These are phyloP conservation scores for Oegoconia quadripuncta DNA, from an alignment of 2,888 invertebrate genomes.

Conservation along the genomic window DNA sequence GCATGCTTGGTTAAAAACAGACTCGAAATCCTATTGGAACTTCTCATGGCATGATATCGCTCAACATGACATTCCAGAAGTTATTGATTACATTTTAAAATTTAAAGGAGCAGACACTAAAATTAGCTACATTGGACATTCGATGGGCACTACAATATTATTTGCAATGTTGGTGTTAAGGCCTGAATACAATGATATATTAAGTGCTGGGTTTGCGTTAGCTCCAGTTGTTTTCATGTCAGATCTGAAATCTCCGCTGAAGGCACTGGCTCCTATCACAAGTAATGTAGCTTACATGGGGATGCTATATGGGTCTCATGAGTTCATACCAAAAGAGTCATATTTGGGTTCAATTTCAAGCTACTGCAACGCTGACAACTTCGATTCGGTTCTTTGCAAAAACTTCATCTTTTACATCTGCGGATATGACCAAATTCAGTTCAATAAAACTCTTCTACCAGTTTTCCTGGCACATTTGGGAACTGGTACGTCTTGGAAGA, in stretches of 20 bases:
- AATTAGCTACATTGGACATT: conserved; percentile 90
- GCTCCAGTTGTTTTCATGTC: conserved; percentile 85
- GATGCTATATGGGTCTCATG: conserved; percentile 82
- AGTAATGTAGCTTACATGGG: conserved; percentile 79
- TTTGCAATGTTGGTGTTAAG: conserved; percentile 83
- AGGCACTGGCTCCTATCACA: conserved; percentile 82
- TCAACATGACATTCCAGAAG: conserved; percentile 90
- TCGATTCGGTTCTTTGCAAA: conserved; percentile 81
- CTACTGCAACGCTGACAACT: conserved; percentile 74
- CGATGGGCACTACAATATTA: conserved; percentile 91
- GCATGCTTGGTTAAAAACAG: conserved; percentile 76
- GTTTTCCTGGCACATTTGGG: conserved; percentile 84
- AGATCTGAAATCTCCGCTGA: conserved; percentile 82
- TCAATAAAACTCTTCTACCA: conserved; percentile 84
- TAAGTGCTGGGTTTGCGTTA: conserved; percentile 82
- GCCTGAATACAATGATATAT: conserved; percentile 82
- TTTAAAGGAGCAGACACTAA: conserved; percentile 47
- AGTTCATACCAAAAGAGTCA: conserved; percentile 84
- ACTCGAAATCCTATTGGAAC: conserved; percentile 84
- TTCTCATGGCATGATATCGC: conserved; percentile 95
- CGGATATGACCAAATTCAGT: conserved; percentile 84
- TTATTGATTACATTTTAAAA: conserved; percentile 82
- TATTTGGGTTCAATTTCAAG: conserved; percentile 76
- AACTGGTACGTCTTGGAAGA: conserved; percentile 87
- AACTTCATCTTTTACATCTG: conserved; percentile 84